Evolutionary conservation across 1,140 invertebrate species (phyloP).

Genomic region (Nymphalis io): DNA sequence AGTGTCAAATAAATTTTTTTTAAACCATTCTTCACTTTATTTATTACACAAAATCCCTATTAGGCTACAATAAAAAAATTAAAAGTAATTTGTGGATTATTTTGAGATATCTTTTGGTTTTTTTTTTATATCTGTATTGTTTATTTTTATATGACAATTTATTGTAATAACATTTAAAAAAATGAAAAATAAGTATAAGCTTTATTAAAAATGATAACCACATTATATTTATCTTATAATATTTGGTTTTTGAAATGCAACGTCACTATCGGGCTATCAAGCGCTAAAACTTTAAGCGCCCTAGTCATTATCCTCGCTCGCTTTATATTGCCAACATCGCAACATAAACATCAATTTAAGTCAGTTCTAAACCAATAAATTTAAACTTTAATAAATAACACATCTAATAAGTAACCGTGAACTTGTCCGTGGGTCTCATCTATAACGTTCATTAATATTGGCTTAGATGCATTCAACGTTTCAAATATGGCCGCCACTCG

Average conservation of each 20-base stretch:
- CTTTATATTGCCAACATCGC: neutral
- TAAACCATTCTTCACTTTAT: slow-evolving; percentile 2
- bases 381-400: slow-evolving; percentile 65
- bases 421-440: slow-evolving; percentile 63
- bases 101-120: too few species aligned
- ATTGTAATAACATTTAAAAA: too few species aligned
- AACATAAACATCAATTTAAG: slow-evolving; percentile 8
- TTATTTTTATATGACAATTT: too few species aligned
- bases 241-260: too few species aligned
- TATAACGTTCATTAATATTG: slow-evolving; percentile 75
- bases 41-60: neutral
- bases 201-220: too few species aligned
- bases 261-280: neutral
- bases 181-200: too few species aligned
- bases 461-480: slow-evolving; percentile 70
- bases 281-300: neutral
- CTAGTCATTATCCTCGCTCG: neutral
- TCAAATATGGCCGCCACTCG: slow-evolving; percentile 69
- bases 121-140: too few species aligned
- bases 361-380: slow-evolving; percentile 8
- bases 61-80: neutral
- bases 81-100: too few species aligned
- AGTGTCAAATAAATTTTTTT: slow-evolving; percentile 26
- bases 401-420: slow-evolving; percentile 74
- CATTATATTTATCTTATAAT: too few species aligned